Evolutionary conservation across 2,797 vertebrate genomes (phyloP), one percentile per base, ranked within the genome.

Genomic region (Dromococcyx pavoninus): DNA sequence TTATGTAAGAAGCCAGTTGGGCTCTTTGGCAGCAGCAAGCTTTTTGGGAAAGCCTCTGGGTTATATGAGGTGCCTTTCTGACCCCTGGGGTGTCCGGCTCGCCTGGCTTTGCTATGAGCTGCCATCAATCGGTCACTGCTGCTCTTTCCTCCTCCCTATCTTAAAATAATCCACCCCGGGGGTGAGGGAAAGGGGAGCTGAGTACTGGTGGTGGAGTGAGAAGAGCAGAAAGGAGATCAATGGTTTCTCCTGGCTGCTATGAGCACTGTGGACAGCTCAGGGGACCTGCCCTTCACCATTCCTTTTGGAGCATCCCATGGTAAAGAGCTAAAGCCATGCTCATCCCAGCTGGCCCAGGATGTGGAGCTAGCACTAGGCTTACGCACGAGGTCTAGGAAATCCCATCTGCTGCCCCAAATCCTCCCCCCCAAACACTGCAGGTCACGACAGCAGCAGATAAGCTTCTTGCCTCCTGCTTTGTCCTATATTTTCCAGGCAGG

Each of bases 1-100:
- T 96, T 97, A 96, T 61, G 37, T 96, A 97, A 96, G 93, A 88
- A 73, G 46, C 69, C 33, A 58, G 27, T 91, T 88, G 95, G 85
- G 54, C 76, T 85, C 51, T 82, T 32, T 3, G 22, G 37, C 61
- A 86, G 58, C 35, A 56, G 66, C 8, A 2, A 94, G 33, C 33
- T 28, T 27, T 66, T 75, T 44, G 74, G 73, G 82, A 57, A 86
- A 81, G 54, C 37, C 67, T 66, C 56, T 14, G 67, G 87, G 57
- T 84, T 6, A 58, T 21, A 27, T 0, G n/a, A 91, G 75, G 64
- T 51, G 64, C 33, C 56, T 27, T 32, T 7, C 22, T 65, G 85
- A 39, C 23, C 46, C 33, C 17, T 2, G 14, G 33, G 18, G 6
- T 35, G 77, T 23, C 85, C 72, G 43, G 33, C 35, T 37, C 43